phyloP scores from a whole-genome alignment of 23 tunicate genomes.

The Oikopleura dioica region DNA sequence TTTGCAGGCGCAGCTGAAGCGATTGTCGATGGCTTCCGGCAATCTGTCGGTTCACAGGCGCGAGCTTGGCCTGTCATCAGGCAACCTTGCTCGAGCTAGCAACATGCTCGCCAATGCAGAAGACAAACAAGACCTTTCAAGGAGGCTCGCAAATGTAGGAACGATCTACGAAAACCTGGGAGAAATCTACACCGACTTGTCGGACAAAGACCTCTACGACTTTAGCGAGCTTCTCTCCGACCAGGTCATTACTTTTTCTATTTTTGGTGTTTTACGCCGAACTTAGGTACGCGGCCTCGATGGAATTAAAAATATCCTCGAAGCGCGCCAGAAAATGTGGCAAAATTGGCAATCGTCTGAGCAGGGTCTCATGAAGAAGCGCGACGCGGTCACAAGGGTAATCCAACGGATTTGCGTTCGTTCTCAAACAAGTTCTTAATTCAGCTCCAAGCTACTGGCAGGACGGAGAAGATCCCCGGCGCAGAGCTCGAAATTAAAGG shows the following conservation, averaged over 20 bases:
- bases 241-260: too few species aligned
- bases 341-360: conserved; percentile 11
- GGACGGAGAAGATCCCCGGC: conserved; percentile 1
- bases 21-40: not conserved
- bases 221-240: conserved; percentile 8
- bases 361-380: not conserved
- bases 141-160: not conserved
- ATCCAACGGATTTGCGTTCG: not conserved
- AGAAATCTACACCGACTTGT: not conserved
- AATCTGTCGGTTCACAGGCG: conserved; percentile 8
- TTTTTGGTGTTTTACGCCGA: too few species aligned
- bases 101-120: not conserved
- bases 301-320: not conserved
- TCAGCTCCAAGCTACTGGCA: conserved; percentile 6
- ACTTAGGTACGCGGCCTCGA: conserved; percentile 11
- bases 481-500: conserved; percentile 13
- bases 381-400: conserved; percentile 6
- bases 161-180: conserved; percentile 4
- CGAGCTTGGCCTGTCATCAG: not conserved
- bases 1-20: not conserved
- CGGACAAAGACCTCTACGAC: conserved; percentile 3
- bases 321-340: conserved; percentile 7
- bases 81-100: not conserved
- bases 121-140: not conserved
- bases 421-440: not conserved